phyloP scores from a whole-genome alignment of 2,113 vertebrate genomes.

The Promerops cafer region DNA sequence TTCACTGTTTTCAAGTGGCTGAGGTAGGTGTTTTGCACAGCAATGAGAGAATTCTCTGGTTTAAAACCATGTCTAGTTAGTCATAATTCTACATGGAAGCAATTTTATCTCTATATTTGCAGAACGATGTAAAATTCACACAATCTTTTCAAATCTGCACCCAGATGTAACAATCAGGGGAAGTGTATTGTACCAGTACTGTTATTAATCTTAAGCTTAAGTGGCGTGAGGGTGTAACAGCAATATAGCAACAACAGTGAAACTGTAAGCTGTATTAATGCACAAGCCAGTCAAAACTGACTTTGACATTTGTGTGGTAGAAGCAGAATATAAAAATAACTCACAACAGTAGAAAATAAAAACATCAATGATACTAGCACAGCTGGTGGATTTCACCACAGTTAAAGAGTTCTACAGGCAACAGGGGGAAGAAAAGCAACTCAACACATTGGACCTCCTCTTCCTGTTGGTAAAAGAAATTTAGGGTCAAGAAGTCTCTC shows the following conservation, averaged over 20 bases:
- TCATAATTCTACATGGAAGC: not conserved
- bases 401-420: not conserved
- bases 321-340: not conserved
- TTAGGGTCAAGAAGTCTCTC: not conserved
- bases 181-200: not conserved
- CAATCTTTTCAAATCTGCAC: not conserved
- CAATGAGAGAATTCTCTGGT: not conserved
- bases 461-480: not conserved
- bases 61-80: not conserved
- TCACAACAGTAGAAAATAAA: not conserved
- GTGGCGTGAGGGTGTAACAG: not conserved
- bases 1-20: not conserved
- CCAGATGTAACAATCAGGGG: not conserved
- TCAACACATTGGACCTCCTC: not conserved
- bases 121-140: not conserved
- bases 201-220: not conserved
- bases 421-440: accelerated
- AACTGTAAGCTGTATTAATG: not conserved
- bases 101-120: not conserved
- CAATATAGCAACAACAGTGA: not conserved
- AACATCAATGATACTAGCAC: not conserved
- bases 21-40: not conserved
- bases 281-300: not conserved
- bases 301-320: not conserved
- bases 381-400: not conserved